A percentile compares a stretch with the other conserved stretches of the same genome.
Conservation (phyloP, 2,797 vertebrate species). For the Garrulus glandarius region DNA sequence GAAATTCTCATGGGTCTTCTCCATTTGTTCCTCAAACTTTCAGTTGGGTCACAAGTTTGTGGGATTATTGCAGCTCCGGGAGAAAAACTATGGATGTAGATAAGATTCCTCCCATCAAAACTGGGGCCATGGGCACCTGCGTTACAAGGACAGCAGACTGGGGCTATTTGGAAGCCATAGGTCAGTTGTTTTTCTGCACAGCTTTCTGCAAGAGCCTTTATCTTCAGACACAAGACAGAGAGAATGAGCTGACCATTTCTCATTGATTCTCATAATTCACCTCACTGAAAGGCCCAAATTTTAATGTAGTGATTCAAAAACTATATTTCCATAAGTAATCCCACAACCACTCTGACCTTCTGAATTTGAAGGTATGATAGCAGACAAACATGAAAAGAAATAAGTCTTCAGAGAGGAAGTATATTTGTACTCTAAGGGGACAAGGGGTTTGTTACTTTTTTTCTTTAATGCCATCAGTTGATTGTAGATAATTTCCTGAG, state of each 20-base stretch:
- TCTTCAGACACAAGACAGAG: background rate
- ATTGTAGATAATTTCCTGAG: background rate
- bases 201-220: background rate
- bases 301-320: background rate
- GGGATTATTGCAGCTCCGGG: background rate
- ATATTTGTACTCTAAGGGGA: background rate
- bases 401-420: background rate
- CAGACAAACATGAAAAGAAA: background rate
- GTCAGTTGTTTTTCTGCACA: background rate
- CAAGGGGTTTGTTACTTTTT: fast-evolving
- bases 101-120: background rate
- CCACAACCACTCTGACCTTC: background rate
- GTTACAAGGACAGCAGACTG: fast-evolving
- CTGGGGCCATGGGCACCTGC: background rate
- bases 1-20: background rate
- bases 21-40: background rate
- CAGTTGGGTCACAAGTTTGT: background rate
- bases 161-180: background rate
- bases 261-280: background rate
- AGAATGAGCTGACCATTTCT: background rate
- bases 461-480: background rate
- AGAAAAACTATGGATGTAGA: background rate
- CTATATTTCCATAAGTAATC: background rate
- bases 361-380: background rate
- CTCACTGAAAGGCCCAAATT: background rate